These are phyloP conservation scores for Acanthosepion pharaonis DNA, from an alignment of 2,888 invertebrate species.

Conservation along the genomic window DNA sequence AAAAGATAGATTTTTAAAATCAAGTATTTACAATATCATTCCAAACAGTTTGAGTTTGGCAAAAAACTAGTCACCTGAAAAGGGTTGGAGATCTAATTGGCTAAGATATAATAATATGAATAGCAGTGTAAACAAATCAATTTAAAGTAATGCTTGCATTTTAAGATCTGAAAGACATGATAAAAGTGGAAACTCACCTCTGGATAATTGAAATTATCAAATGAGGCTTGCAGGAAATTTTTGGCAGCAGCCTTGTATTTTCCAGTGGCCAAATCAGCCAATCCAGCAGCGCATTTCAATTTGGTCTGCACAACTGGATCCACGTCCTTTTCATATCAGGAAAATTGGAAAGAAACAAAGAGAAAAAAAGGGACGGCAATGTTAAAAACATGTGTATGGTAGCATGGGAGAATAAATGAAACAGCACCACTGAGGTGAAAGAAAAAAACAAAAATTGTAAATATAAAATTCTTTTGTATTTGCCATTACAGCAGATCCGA, in stretches of 20 bases:
- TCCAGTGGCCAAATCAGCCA: slow-evolving; percentile 93
- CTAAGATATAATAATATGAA: neutral
- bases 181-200: slow-evolving; percentile 77
- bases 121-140: neutral
- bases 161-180: neutral
- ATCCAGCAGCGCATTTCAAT: slow-evolving; percentile 93
- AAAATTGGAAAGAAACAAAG: neutral
- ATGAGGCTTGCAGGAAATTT: slow-evolving; percentile 89
- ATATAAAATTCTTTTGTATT: too few species aligned
- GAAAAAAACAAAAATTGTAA: too few species aligned
- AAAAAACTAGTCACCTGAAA: too few species aligned
- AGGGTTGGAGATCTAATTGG: too few species aligned
- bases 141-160: neutral
- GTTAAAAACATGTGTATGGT: too few species aligned
- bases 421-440: too few species aligned
- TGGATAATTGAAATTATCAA: slow-evolving; percentile 98
- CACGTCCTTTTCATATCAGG: slow-evolving; percentile 45
- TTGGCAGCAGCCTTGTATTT: slow-evolving; percentile 97
- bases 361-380: neutral
- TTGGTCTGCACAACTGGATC: slow-evolving; percentile 77
- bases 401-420: too few species aligned
- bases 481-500: too few species aligned
- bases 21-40: too few species aligned
- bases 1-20: too few species aligned
- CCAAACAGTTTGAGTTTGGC: too few species aligned